Evolutionary conservation across 2,888 invertebrate species (phyloP).

Genomic region (Alloscopus bannaensis): DNA sequence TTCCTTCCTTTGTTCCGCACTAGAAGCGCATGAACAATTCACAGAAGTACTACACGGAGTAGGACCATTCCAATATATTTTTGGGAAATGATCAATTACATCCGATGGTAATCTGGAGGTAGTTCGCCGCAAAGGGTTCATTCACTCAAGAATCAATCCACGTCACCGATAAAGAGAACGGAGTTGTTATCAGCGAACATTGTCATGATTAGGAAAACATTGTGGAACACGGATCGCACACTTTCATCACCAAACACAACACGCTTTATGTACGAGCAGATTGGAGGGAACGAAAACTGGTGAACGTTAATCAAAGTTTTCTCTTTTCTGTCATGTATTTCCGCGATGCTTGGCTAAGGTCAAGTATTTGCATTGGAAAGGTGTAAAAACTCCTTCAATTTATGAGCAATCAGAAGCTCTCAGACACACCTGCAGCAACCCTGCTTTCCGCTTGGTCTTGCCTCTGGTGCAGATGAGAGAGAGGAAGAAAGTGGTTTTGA

Average conservation of each 20-base stretch:
- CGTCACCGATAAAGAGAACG: conserved; percentile 20
- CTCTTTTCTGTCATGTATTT: not conserved
- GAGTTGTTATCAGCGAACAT: conserved; percentile 1
- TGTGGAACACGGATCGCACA: conserved; percentile 21
- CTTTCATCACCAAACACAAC: not conserved
- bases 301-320: not conserved
- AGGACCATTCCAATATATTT: no score
- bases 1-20: not conserved
- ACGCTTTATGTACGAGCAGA: not conserved
- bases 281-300: not conserved
- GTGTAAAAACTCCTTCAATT: no score
- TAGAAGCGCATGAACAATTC: not conserved
- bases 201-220: conserved; percentile 16
- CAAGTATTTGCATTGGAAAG: no score
- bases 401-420: no score
- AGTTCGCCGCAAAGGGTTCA: conserved; percentile 7
- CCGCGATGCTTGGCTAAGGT: no score
- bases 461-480: not conserved
- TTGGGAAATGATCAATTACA: no score
- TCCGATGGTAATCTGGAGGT: no score
- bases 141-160: conserved; percentile 4
- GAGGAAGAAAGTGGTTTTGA: conserved; percentile 17
- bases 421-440: no score
- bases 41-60: not conserved
- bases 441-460: no score